phyloP scores from a whole-genome alignment of 2,113 vertebrate genomes.

The Aptenodytes patagonicus region DNA sequence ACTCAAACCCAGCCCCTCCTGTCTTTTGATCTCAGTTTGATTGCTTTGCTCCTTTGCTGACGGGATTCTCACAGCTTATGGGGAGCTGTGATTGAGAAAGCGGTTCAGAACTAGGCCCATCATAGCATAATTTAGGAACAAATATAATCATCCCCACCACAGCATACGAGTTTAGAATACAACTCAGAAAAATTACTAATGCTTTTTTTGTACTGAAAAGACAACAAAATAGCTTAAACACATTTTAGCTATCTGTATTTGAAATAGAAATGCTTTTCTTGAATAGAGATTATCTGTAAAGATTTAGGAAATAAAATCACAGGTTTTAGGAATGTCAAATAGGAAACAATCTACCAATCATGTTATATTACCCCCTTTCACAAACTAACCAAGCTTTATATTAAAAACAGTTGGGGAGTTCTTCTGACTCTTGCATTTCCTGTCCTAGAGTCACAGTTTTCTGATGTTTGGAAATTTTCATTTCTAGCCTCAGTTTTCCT shows the following conservation, averaged over 20 bases:
- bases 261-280: not conserved
- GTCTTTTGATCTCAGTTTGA: not conserved
- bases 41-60: conserved; percentile 7
- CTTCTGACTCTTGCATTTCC: not conserved
- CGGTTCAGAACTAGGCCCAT: not conserved
- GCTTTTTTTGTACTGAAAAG: not conserved
- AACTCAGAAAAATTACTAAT: not conserved
- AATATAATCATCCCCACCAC: not conserved
- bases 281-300: not conserved
- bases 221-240: not conserved
- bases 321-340: not conserved
- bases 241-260: not conserved
- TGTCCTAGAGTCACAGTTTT: not conserved
- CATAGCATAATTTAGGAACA: not conserved
- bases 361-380: not conserved
- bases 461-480: not conserved
- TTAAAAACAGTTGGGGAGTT: not conserved
- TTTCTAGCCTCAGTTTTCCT: not conserved
- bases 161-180: not conserved
- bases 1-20: not conserved
- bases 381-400: not conserved
- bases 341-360: not conserved
- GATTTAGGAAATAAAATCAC: not conserved
- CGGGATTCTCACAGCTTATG: not conserved
- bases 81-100: not conserved